Conservation (phyloP, 2,113 vertebrate genomes). For the Bufo gargarizans region DNA sequence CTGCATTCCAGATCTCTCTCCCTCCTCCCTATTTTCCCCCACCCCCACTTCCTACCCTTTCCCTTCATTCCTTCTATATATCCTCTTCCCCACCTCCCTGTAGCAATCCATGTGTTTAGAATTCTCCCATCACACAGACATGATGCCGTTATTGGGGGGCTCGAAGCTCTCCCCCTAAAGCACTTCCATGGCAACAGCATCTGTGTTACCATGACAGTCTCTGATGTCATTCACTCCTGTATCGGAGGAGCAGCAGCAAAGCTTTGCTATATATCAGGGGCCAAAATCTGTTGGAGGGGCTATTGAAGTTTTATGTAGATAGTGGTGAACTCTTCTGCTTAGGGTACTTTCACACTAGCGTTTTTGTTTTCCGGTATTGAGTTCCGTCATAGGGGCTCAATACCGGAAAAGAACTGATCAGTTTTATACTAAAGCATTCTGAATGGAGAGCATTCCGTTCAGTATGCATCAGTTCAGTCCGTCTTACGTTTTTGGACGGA, state of each 20-base stretch:
- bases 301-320: not conserved
- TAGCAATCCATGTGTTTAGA: conserved; percentile 38
- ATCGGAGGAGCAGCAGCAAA: conserved; percentile 38
- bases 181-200: conserved; percentile 56
- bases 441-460: no score
- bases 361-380: no score
- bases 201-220: conserved; percentile 53
- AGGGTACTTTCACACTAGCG: no score
- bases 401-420: no score
- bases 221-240: conserved; percentile 48
- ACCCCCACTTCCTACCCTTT: conserved; percentile 43
- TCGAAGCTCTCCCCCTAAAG: conserved; percentile 36
- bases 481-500: no score
- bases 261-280: conserved; percentile 36
- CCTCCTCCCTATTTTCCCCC: conserved; percentile 34
- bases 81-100: conserved; percentile 27
- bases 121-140: conserved; percentile 43
- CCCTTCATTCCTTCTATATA: conserved; percentile 19
- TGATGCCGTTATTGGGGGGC: conserved; percentile 54
- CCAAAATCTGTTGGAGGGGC: conserved; percentile 18
- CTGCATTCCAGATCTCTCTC: conserved; percentile 38
- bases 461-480: no score
- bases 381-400: no score
- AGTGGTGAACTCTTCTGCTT: not conserved
- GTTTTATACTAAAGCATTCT: no score